Evolutionary conservation across 64 coral and sea anemone species (phyloP), one percentile per base, ranked within the genome.

Genomic region (Porites australiensis): DNA sequence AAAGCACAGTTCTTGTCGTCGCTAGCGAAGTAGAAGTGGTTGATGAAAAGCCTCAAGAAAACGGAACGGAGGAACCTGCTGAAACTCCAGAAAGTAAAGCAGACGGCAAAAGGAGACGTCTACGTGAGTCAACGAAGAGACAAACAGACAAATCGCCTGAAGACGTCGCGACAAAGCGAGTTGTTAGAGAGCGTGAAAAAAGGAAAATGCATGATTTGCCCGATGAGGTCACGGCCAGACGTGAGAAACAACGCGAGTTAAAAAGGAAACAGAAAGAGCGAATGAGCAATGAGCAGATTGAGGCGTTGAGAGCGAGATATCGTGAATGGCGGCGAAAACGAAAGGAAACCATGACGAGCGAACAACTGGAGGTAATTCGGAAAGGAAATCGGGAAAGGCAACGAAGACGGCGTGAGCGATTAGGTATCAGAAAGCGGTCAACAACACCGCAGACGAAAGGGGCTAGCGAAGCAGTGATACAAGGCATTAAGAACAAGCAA

Each of bases 261-360:
- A 97, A 97, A 88, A 90, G 95, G 51, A 97, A 97, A 57, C 95
- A 97, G 60, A 97, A 97, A 91, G 95, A 97, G 46, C 71, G 95
- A 15, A 97, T 97, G 95, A 97, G 92, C 14, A 92, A 88, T 9
- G 95, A 97, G 64, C 95, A 97, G 64, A 92, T 97, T 72, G 95
- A 97, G 83, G 95, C 95, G 1, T 44, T 97, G 43, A 77, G 95
- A 79, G 95, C 95, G 61, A 97, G 95, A 49, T 97, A 97, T 75
- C 82, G 95, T 8, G 95, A 97, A 88, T 97, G 95, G 95, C 89
- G 95, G 14, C 91, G 95, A 68, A 93, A 92, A 64, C 89, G 95
- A 91, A 97, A 97, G 82, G 95, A 97, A 91, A 88, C 90, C 22
- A 97, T 97, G 95, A 97, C 95, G 46, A 88, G 74, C 27, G 95